Evolutionary conservation across 1,140 invertebrate species (phyloP).

Genomic region (Saccostrea cuccullata): DNA sequence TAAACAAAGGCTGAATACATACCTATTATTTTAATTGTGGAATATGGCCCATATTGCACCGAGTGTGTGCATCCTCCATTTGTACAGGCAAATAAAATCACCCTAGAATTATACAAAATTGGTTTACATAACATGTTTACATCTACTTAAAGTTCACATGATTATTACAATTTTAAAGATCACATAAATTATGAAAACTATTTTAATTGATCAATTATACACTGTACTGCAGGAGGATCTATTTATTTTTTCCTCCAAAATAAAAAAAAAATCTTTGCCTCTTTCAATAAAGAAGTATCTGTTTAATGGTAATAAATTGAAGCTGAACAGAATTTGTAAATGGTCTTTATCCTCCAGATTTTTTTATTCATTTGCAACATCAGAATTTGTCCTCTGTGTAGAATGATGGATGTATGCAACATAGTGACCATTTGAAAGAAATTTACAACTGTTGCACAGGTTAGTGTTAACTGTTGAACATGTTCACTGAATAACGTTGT

Average conservation of each 20-base stretch:
- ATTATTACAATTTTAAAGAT: background rate
- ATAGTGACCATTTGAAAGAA: background rate
- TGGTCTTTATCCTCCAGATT: too few species aligned
- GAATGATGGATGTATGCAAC: too few species aligned
- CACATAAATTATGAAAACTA: background rate
- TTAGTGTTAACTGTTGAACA: too few species aligned
- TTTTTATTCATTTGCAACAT: too few species aligned
- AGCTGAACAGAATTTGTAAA: too few species aligned
- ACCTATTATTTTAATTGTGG: constrained; percentile 6
- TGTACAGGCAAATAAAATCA: constrained; percentile 35
- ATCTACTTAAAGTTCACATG: background rate
- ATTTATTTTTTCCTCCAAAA: background rate
- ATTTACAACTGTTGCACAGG: background rate
- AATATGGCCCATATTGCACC: background rate
- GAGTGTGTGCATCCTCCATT: constrained; percentile 39
- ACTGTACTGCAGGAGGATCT: too few species aligned
- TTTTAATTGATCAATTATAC: background rate
- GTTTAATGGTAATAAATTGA: too few species aligned
- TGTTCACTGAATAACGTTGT: too few species aligned
- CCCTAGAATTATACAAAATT: constrained; percentile 21
- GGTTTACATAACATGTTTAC: background rate
- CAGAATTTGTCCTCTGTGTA: too few species aligned
- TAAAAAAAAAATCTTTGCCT: background rate
- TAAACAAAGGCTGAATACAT: background rate
- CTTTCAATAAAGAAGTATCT: background rate